phyloP scores from a whole-genome alignment of 2,113 vertebrate genomes.

The Pituophis catenifer region DNA sequence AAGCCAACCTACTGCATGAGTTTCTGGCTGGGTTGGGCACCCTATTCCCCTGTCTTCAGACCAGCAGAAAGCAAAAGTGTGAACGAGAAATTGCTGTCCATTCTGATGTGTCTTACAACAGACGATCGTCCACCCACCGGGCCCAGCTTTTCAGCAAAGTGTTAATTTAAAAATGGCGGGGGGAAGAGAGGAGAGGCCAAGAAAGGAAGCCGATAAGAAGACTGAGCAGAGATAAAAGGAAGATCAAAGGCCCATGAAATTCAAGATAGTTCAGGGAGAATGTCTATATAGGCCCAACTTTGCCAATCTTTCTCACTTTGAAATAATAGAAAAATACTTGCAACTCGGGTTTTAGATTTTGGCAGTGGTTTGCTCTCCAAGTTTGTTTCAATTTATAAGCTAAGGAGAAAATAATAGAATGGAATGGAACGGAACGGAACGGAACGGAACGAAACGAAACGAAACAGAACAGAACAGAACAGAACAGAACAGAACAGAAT shows the following conservation, averaged over 20 bases:
- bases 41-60: not conserved
- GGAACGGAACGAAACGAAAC: too few relatives aligned
- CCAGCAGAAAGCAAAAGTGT: not conserved
- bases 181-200: not conserved
- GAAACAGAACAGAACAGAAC: too few relatives aligned
- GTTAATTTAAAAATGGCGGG: not conserved
- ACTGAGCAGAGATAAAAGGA: not conserved
- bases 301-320: not conserved
- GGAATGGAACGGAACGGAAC: too few relatives aligned
- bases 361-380: too few relatives aligned
- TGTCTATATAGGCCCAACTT: not conserved
- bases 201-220: not conserved
- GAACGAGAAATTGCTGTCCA: slow-evolving; percentile 1
- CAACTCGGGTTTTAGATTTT: too few relatives aligned
- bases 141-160: not conserved
- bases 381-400: too few relatives aligned
- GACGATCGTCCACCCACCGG: not conserved
- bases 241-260: not conserved
- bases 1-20: slow-evolving; percentile 36
- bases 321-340: too few relatives aligned
- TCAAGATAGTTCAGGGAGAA: not conserved
- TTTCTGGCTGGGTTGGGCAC: not conserved
- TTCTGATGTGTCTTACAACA: not conserved
- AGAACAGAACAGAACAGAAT: too few relatives aligned
- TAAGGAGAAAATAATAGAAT: too few relatives aligned